A percentile compares a stretch with the other conserved stretches of the same genome.
Conservation (phyloP, 2,888 invertebrate species). For the Nyleta sp. region DNA sequence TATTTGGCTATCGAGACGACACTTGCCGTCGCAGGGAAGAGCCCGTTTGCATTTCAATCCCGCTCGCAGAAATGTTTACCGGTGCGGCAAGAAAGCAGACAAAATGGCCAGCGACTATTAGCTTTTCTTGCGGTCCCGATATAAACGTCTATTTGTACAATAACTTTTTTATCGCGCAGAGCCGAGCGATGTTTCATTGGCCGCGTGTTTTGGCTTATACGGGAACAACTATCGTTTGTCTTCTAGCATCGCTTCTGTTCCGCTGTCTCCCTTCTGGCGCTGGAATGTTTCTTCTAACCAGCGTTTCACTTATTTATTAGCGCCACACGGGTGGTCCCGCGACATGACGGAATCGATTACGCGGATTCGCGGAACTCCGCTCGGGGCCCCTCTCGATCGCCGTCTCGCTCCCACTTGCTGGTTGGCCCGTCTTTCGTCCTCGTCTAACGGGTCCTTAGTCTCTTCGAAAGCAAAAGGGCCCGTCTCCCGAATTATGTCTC, state of each 20-base stretch:
- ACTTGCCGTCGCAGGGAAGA: too few relatives aligned
- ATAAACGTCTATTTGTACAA: slow-evolving; percentile 56
- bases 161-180: slow-evolving; percentile 45
- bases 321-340: slow-evolving; percentile 81
- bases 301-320: slow-evolving; percentile 83
- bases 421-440: slow-evolving; percentile 33
- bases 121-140: slow-evolving; percentile 36
- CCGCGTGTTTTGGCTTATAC: slow-evolving; percentile 57
- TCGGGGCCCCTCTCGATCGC: slow-evolving; percentile 72
- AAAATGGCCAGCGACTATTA: slow-evolving; percentile 42
- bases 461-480: slow-evolving; percentile 54
- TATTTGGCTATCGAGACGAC: too few relatives aligned
- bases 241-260: slow-evolving; percentile 51
- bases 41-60: too few relatives aligned
- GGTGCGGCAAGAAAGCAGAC: slow-evolving; percentile 24
- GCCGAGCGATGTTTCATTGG: slow-evolving; percentile 38
- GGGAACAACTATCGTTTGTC: slow-evolving; percentile 61
- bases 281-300: slow-evolving; percentile 75
- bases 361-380: slow-evolving; percentile 80
- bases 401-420: slow-evolving; percentile 46
- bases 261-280: slow-evolving; percentile 38
- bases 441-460: slow-evolving; percentile 10
- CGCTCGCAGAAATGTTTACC: too few relatives aligned
- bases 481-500: slow-evolving; percentile 77
- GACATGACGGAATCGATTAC: slow-evolving; percentile 83